phyloP scores from a whole-genome alignment of 2,797 vertebrate species.

The Gymnodraco acuticeps region DNA sequence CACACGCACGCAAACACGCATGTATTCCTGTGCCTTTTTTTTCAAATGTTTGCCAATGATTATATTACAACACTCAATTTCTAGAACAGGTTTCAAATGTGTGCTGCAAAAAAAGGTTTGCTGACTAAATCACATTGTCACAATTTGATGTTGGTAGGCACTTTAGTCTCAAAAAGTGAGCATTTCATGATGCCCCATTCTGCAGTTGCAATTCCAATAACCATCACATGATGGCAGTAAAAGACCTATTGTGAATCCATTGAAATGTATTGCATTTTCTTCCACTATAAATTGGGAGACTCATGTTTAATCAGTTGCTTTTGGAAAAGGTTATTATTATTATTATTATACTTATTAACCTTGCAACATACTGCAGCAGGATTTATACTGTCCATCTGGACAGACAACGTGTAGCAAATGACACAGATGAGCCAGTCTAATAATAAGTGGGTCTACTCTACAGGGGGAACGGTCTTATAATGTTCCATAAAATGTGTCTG shows the following conservation, averaged over 20 bases:
- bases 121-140: no score
- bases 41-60: no score
- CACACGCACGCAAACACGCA: no score
- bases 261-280: neutral
- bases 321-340: slow-evolving; percentile 21
- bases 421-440: slow-evolving; percentile 28
- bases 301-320: slow-evolving; percentile 30
- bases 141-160: no score
- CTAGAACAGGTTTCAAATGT: no score
- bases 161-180: no score
- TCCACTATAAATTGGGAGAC: slow-evolving; percentile 16
- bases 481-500: slow-evolving; percentile 52
- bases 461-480: slow-evolving; percentile 30
- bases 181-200: no score
- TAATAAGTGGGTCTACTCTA: slow-evolving; percentile 28
- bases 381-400: slow-evolving; percentile 36
- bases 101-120: no score
- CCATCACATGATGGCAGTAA: slow-evolving; percentile 53
- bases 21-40: no score
- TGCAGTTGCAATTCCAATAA: slow-evolving; percentile 47
- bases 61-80: no score
- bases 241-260: slow-evolving; percentile 14
- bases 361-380: slow-evolving; percentile 11
- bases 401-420: slow-evolving; percentile 43
- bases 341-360: slow-evolving; percentile 29